Evolutionary conservation across 1,140 invertebrate species (phyloP).

Genomic region (Drosophila bocqueti): DNA sequence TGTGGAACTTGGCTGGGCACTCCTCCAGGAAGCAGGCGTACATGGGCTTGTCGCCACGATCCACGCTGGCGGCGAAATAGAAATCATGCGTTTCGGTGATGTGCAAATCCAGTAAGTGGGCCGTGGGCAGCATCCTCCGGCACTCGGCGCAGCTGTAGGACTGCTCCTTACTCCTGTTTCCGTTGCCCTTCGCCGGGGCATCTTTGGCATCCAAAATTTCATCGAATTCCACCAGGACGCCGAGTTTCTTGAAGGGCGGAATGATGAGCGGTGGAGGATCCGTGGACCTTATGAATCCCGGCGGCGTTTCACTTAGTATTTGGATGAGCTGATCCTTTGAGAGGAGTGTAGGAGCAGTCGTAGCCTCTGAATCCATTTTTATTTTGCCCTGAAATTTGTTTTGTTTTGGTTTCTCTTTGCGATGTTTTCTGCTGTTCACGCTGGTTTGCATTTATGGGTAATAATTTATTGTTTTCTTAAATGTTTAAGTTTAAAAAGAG

Average conservation of each 20-base stretch:
- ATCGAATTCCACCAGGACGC: constrained; percentile 58
- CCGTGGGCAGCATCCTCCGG: constrained; percentile 87
- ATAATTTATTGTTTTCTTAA: neutral
- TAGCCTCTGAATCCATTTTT: constrained; percentile 32
- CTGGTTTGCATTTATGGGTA: neutral
- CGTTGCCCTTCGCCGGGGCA: neutral
- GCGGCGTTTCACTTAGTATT: constrained; percentile 19
- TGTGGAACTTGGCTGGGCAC: constrained; percentile 87
- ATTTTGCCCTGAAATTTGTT: neutral
- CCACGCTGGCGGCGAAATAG: constrained; percentile 87
- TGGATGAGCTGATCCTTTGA: constrained; percentile 31
- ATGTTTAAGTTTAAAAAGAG: no score
- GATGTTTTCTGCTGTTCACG: constrained; percentile 1
- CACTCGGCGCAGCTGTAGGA: constrained; percentile 85
- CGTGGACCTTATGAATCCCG: constrained; percentile 27
- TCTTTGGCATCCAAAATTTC: constrained; percentile 40
- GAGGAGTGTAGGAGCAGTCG: neutral
- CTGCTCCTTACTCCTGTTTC: constrained; percentile 35
- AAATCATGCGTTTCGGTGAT: constrained; percentile 89
- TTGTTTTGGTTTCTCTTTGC: constrained; percentile 15
- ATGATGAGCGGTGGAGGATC: neutral
- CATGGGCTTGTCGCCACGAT: constrained; percentile 87
- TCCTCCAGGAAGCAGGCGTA: constrained; percentile 89
- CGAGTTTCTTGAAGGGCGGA: constrained; percentile 60
- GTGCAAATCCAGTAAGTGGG: constrained; percentile 90